phyloP scores from a whole-genome alignment of 2,888 invertebrate genomes.

The Ophion ellenae region DNA sequence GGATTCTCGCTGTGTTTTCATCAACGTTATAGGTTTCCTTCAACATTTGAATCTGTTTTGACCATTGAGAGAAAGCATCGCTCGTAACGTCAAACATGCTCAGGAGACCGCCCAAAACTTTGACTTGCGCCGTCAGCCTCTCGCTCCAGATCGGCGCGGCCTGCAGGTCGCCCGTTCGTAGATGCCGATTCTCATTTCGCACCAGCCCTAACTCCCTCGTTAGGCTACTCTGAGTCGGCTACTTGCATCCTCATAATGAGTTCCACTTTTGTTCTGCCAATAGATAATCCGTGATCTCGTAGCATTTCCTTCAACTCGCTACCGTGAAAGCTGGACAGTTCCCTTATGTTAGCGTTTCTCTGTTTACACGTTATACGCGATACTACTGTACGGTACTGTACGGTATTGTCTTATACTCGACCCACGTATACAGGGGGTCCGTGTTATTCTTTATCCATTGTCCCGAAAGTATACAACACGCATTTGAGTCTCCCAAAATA shows the following conservation, averaged over 20 bases:
- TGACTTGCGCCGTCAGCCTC: background rate
- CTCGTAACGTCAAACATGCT: slow-evolving; percentile 13
- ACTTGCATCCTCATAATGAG: slow-evolving; percentile 27
- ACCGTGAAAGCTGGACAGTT: slow-evolving; percentile 16
- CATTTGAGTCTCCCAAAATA: too few species aligned
- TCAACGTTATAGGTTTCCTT: slow-evolving; percentile 22
- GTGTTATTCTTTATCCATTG: too few species aligned
- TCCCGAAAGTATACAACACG: too few species aligned
- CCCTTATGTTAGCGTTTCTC: slow-evolving; percentile 4
- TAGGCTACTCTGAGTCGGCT: slow-evolving; percentile 3
- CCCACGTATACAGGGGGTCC: too few species aligned
- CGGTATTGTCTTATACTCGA: too few species aligned
- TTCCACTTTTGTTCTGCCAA: slow-evolving; percentile 16
- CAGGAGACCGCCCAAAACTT: slow-evolving; percentile 22
- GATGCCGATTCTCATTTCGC: slow-evolving; percentile 10
- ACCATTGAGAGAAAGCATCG: slow-evolving; percentile 32
- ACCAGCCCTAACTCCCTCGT: background rate
- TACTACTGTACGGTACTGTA: too few species aligned
- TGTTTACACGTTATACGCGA: slow-evolving; percentile 13
- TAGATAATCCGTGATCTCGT: slow-evolving; percentile 10
- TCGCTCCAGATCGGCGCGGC: background rate
- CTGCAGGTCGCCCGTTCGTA: background rate
- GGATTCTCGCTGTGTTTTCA: slow-evolving; percentile 35
- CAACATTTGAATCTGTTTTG: slow-evolving; percentile 4
- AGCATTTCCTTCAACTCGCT: slow-evolving; percentile 24